These are phyloP conservation scores for Tapera naevia DNA, from an alignment of 2,797 vertebrate species.

Conservation along the genomic window DNA sequence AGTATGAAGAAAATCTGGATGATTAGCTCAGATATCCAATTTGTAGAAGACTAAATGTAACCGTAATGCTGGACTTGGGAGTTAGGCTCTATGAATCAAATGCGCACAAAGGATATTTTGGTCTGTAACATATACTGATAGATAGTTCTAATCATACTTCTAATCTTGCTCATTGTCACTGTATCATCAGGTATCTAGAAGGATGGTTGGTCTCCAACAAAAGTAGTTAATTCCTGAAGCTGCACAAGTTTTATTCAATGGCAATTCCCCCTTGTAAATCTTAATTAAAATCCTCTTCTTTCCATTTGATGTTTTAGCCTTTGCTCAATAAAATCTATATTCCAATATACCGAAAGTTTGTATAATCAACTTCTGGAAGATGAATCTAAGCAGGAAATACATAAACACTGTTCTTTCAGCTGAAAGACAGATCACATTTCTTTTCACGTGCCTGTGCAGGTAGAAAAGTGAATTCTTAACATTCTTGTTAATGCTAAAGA, in stretches of 20 bases:
- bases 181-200: neutral
- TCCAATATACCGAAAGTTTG: neutral
- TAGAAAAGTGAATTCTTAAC: slow-evolving; percentile 1
- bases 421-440: slow-evolving; percentile 6
- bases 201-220: neutral
- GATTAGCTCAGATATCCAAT: neutral
- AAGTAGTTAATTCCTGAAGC: neutral
- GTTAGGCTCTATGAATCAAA: neutral
- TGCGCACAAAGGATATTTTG: neutral
- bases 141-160: neutral
- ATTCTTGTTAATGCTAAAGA: neutral
- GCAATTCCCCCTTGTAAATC: neutral
- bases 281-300: neutral
- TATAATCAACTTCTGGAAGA: slow-evolving; percentile 10
- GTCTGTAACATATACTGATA: neutral
- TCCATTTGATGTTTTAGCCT: neutral
- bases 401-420: neutral
- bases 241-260: neutral
- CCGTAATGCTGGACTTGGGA: neutral
- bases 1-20: neutral
- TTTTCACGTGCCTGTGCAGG: neutral
- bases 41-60: neutral
- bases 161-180: neutral
- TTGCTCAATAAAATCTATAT: neutral
- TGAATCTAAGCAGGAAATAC: neutral